Base-by-base conservation (phyloP, 2,113 vertebrate species). In the Gasterosteus aculeatus region DNA sequence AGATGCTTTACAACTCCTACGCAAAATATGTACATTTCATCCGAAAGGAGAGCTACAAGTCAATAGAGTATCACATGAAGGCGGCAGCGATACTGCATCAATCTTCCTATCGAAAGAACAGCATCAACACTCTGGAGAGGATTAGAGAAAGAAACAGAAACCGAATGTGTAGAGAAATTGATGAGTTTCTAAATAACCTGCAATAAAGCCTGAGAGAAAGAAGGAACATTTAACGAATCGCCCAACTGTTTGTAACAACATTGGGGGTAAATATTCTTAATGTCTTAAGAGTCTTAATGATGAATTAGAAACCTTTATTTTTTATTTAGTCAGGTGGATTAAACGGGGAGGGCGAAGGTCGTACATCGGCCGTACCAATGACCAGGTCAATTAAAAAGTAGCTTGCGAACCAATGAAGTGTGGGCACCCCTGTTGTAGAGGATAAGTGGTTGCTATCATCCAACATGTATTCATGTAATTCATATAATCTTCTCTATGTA, bases 1-100 rank as follows among this genome's bases (percentile, higher is more conserved):
- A 88, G 65, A 85, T 78, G 47, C 68, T 92, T 29, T 87, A 83
- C 80, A 78, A 62, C 70, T 16, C 0, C 16, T 89, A 90, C 1
- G 90, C 87, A 4, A 76, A 79, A 18, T n/a, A 87, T n/a, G n/a
- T 86, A 1, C n/a, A 83, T 16, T 64, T 38, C 8, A 1, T 10
- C 0, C 63, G 10, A 10, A 63, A 68, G 6, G 49, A 85, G 8
- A 19, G 1, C 5, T 6, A 85, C 29, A 47, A n/a, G 47, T 44
- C 89, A 0, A 82, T 85, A 1, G 10, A 81, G 1, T 85, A 81
- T 51, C 41, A 88, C 74, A 92, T 78, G 81, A 85, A 7, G 47
- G 85, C 78, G 10, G 87, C 76, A 53, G 69, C 22, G 7, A 85
- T 92, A 38, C 75, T 8, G 0, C 6, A 75, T 0, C 33, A 33